Base-by-base conservation (phyloP, 2,113 vertebrate species). In the Takifugu flavidus region DNA sequence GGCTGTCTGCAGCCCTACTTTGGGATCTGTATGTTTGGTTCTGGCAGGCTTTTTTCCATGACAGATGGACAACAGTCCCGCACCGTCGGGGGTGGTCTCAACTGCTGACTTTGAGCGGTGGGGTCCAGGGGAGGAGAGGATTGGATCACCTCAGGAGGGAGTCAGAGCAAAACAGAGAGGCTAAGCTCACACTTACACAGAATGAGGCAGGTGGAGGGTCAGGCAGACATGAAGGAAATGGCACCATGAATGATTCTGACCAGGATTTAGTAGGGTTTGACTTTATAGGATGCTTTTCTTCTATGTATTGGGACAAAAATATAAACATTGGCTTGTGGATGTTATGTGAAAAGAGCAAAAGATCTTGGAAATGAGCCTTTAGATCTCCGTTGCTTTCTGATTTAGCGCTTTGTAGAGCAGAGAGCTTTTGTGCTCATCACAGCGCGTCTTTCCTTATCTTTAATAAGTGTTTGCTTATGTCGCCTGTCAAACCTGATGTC, bases 11-110 rank as follows among this genome's bases (percentile, higher is more conserved):
- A 26, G 59, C 51, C 58, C 13, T 59, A 25, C 46, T 56, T 61
- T 53, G 28, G 43, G 46, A 70, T 61, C 49, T 51, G 49, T 75
- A 52, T 14, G 15, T 79, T 60, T 72, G 60, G 60, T 53, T 59
- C 60, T 82, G 77, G 83, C 72, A 55, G 46, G 64, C 26, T 12
- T 39, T 39, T 39, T 39, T 6, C 59, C 44, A 1, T 65, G 67
- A 70, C 87, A 88, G 82, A 88, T 88, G 85, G 87, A 79, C 72
- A 67, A 45, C 73, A 78, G 77, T 58, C 74, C 70, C 14, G 65
- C 54, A 59, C 34, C 70, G 63, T 84, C 75, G 68, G 64, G 13
- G 66, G 74, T 74, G 79, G 72, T 25, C 67, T 72, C 67, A 82
- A 69, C 71, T 71, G 13, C 78, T 79, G 85, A 87, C 78, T 73